These are phyloP conservation scores for Atrina japonica DNA, from an alignment of 2,888 invertebrate species.

Conservation along the genomic window DNA sequence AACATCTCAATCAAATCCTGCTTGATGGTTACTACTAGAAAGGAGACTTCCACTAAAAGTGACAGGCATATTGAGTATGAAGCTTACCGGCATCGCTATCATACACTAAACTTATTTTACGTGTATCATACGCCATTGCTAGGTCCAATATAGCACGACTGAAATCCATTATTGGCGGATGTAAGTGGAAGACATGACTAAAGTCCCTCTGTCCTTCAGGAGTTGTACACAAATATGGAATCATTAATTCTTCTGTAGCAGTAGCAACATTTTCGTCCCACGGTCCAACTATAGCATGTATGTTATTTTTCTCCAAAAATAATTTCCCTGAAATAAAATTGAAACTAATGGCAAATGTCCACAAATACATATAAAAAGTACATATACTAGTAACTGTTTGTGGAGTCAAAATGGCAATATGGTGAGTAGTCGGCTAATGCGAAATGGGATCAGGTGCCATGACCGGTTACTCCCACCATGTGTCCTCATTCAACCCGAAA, in stretches of 20 bases:
- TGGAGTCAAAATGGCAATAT: no score
- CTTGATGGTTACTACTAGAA: no score
- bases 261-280: not conserved
- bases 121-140: not conserved
- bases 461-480: no score
- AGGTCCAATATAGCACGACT: constrained; percentile 15
- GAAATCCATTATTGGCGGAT: constrained; percentile 11
- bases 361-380: no score
- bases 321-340: not conserved
- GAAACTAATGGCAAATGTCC: not conserved
- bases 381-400: no score
- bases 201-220: not conserved
- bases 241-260: constrained; percentile 1
- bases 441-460: no score
- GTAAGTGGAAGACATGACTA: constrained; percentile 8
- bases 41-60: no score
- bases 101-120: constrained; percentile 2
- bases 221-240: constrained; percentile 21
- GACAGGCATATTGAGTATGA: not conserved
- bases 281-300: constrained; percentile 6
- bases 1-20: no score
- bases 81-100: constrained; percentile 3
- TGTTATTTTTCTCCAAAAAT: constrained; percentile 9
- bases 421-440: no score
- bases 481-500: no score